A percentile compares a stretch with the other conserved stretches of the same genome.
Evolutionary conservation across 2,797 vertebrate genomes (phyloP).

Genomic region (Eidolon dupreanum): DNA sequence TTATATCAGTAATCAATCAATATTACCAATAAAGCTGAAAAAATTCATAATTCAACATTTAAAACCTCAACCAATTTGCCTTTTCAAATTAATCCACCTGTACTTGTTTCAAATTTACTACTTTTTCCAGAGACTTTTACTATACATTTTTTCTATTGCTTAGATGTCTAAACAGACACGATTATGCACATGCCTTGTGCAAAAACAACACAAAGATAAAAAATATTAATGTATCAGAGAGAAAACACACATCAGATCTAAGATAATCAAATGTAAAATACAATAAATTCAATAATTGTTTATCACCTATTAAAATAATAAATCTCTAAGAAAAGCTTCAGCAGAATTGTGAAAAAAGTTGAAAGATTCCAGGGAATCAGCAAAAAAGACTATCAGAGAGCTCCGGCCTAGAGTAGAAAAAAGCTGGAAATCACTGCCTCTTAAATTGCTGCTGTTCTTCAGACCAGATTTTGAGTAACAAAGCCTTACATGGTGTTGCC

Average conservation of each 20-base stretch:
- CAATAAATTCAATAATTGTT: not conserved
- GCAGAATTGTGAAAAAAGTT: not conserved
- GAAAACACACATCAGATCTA: not conserved
- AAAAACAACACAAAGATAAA: not conserved
- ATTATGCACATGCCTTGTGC: not conserved
- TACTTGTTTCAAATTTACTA: not conserved
- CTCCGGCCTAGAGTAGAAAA: not conserved
- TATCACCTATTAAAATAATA: not conserved
- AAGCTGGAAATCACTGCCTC: not conserved
- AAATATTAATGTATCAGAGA: not conserved
- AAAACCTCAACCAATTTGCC: not conserved
- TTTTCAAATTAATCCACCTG: not conserved
- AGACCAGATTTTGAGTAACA: not conserved
- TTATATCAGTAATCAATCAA: not conserved
- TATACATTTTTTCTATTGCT: not conserved
- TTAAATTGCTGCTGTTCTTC: not conserved
- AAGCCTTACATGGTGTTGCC: not conserved
- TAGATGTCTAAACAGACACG: not conserved
- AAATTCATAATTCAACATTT: not conserved
- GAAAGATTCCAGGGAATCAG: not conserved
- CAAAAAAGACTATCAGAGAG: not conserved
- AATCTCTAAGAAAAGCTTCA: not conserved
- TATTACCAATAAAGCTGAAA: not conserved
- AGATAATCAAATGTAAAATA: not conserved
- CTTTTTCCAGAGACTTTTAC: not conserved